Base-by-base conservation (phyloP, 2,797 vertebrate genomes). In the Neosilurus hyrtlii region DNA sequence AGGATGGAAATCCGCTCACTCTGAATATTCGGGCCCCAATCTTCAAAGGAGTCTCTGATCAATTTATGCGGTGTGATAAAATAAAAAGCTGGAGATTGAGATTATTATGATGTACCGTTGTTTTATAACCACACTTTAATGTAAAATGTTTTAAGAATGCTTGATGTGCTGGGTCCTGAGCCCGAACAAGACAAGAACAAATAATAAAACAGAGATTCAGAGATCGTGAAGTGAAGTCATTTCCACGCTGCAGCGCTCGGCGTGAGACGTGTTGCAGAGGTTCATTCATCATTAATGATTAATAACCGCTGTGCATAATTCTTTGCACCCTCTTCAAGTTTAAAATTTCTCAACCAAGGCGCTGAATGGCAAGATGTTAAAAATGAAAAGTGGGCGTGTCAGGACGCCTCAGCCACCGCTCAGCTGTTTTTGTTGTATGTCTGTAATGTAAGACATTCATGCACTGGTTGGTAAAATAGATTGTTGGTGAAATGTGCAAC, bases 1-100 rank as follows among this genome's bases (percentile, higher is more conserved):
- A 84, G 78, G n/a, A 82, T 59, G 80, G 82, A 52, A 85, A 75
- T 79, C 49, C 62, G 20, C 78, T 75, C 74, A 11, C 20, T 76
- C 37, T 18, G 37, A 24, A 24, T 80, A 56, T 68, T 43, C 70
- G 12, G 54, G 4, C 12, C 16, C 2, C 2, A 2, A 61, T 56
- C 78, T 83, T 86, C 79, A 87, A 82, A 87, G 77, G 68, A 76
- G 24, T 59, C 79, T 80, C 51, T 61, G 61, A 52, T 20, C 37
- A 0, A 20, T 7, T 22, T 43, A 22, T 12, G 9, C 37, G 51
- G 37, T 0, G 4, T 63, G 61, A 63, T 63, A 65, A 67, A 67
- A 67, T 20, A 35, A 37, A 63, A 51, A 51, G 1, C 75, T 15
- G 57, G 11, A 49, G 5, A 35, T 11, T 57, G 54, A 30, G 22